phyloP scores from a whole-genome alignment of 2,113 vertebrate species.

The Muscicapa adusta region DNA sequence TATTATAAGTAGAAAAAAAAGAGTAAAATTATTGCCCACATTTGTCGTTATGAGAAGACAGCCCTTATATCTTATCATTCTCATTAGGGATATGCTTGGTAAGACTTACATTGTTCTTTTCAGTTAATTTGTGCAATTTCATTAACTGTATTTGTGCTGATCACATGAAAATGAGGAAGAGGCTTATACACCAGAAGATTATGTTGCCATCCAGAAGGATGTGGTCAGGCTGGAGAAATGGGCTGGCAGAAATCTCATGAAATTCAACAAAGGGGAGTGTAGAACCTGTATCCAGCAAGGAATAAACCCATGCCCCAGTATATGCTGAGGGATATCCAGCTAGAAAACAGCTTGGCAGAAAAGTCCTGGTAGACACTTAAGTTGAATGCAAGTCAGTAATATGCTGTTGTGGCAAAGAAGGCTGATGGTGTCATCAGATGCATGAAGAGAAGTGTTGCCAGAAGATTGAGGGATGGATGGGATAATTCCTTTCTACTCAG shows the following conservation, averaged over 20 bases:
- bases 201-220: neutral
- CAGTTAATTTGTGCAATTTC: neutral
- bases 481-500: neutral
- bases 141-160: neutral
- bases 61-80: neutral
- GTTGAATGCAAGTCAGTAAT: neutral
- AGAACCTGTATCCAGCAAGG: neutral
- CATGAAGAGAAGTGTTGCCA: accelerated
- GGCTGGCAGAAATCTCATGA: neutral
- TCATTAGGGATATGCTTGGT: neutral
- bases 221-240: neutral
- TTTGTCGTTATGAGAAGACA: neutral
- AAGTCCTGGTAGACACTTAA: neutral
- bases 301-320: accelerated
- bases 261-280: neutral
- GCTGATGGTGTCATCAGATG: neutral
- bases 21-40: neutral
- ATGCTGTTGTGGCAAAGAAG: neutral
- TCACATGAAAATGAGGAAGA: neutral
- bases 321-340: neutral
- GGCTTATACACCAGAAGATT: accelerated
- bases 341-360: neutral
- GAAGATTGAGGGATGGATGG: neutral
- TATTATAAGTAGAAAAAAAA: neutral
- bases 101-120: neutral